These are phyloP conservation scores for Idaea biselata DNA, from an alignment of 2,888 invertebrate genomes.

Conservation along the genomic window DNA sequence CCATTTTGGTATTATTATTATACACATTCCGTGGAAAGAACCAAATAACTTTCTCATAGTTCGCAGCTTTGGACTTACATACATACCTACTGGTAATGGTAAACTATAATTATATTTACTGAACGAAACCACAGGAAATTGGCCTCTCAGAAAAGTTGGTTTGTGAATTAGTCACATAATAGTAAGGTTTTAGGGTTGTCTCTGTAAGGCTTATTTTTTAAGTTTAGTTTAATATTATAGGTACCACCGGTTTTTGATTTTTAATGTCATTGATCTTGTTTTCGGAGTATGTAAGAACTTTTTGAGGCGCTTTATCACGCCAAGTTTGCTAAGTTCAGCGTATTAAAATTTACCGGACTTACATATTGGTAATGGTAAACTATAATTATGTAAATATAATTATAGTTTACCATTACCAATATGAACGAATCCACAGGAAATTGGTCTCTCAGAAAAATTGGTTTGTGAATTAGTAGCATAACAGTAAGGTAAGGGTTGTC, in stretches of 20 bases:
- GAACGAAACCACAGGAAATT: conserved; percentile 55
- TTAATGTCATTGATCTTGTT: too few species aligned
- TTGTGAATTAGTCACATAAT: neutral
- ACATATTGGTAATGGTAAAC: conserved; percentile 41
- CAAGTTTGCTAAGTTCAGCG: too few species aligned
- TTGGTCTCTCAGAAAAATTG: conserved; percentile 11
- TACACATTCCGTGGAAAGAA: conserved; percentile 16
- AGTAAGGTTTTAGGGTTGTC: neutral
- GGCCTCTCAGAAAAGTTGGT: neutral
- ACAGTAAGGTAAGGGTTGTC: neutral
- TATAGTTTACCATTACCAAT: too few species aligned
- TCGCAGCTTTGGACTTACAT: conserved; percentile 22
- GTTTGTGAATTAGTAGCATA: neutral
- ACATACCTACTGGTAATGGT: conserved; percentile 35
- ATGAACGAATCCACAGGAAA: conserved; percentile 56
- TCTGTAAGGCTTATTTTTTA: too few species aligned
- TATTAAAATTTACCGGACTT: too few species aligned
- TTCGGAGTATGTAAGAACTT: too few species aligned
- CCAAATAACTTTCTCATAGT: conserved; percentile 46
- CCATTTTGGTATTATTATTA: conserved; percentile 8
- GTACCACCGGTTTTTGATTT: too few species aligned
- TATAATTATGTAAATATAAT: conserved; percentile 48
- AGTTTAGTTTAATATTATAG: too few species aligned
- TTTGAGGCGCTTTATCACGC: too few species aligned
- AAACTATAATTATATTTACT: conserved; percentile 48